A percentile compares a stretch with the other conserved stretches of the same genome.
Conservation (phyloP, 2,113 vertebrate species). For the Ageneiosus marmoratus region DNA sequence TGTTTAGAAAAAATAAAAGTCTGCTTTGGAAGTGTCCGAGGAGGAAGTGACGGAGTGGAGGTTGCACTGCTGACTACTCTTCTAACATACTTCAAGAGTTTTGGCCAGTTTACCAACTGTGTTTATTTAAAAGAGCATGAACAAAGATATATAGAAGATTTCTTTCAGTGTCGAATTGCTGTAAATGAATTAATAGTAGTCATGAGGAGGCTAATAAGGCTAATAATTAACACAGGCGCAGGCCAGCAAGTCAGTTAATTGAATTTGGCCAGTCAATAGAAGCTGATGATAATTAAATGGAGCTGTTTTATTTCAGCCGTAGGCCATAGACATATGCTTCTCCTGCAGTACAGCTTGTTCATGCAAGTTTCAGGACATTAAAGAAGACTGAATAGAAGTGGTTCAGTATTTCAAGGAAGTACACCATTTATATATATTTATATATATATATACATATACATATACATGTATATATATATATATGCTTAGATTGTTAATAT, state of each 20-base stretch:
- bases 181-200: constrained; percentile 5
- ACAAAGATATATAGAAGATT: background rate
- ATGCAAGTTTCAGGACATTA: background rate
- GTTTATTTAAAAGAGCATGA: no score
- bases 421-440: background rate
- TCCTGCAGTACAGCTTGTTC: background rate
- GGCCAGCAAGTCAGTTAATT: constrained; percentile 37
- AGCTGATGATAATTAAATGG: background rate
- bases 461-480: no score
- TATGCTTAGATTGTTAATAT: background rate
- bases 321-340: background rate
- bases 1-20: no score
- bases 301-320: background rate
- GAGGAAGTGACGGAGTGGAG: constrained; percentile 16
- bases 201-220: constrained; percentile 42
- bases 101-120: background rate
- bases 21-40: background rate
- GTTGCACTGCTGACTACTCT: constrained; percentile 14
- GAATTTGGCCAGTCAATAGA: constrained; percentile 25
- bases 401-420: background rate
- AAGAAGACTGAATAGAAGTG: background rate
- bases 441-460: no score
- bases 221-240: constrained; percentile 27
- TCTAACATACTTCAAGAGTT: background rate
- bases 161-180: background rate